These are phyloP conservation scores for Intellagama lesueurii DNA, from an alignment of 2,797 vertebrate genomes.

Conservation along the genomic window DNA sequence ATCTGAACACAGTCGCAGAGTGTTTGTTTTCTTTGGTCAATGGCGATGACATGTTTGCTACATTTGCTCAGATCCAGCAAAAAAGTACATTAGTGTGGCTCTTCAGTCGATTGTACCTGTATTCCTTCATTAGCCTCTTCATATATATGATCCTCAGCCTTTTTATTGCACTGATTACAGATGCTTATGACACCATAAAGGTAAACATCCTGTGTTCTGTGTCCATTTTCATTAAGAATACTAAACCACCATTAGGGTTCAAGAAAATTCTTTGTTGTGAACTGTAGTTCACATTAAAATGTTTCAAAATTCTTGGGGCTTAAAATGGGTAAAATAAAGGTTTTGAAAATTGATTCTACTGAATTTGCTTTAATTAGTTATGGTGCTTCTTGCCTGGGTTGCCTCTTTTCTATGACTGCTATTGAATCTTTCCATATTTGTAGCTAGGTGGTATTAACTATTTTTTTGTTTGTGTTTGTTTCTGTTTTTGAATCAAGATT, in stretches of 20 bases:
- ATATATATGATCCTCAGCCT: slow-evolving; percentile 99
- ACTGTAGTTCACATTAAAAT: not conserved
- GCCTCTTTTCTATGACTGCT: not conserved
- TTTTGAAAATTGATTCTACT: not conserved
- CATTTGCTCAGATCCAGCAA: slow-evolving; percentile 93
- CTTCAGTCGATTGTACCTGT: slow-evolving; percentile 93
- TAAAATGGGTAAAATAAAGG: not conserved
- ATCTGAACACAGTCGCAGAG: slow-evolving; percentile 91
- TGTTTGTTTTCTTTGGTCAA: slow-evolving; percentile 97
- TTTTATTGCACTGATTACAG: slow-evolving; percentile 96
- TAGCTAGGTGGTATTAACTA: not conserved
- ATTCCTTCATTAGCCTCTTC: slow-evolving; percentile 96
- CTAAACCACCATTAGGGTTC: not conserved
- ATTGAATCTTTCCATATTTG: not conserved
- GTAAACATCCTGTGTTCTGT: slow-evolving; percentile 73
- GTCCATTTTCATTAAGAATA: not conserved
- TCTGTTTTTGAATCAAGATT: not conserved
- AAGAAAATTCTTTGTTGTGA: not conserved
- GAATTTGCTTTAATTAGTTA: not conserved
- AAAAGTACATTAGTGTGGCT: slow-evolving; percentile 92
- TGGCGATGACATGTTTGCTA: slow-evolving; percentile 96
- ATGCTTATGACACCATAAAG: slow-evolving; percentile 97
- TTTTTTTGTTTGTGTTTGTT: not conserved
- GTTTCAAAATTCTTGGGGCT: not conserved
- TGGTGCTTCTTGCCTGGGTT: not conserved